phyloP scores from a whole-genome alignment of 2,888 invertebrate species.

The Cataglyphis altisquamis region DNA sequence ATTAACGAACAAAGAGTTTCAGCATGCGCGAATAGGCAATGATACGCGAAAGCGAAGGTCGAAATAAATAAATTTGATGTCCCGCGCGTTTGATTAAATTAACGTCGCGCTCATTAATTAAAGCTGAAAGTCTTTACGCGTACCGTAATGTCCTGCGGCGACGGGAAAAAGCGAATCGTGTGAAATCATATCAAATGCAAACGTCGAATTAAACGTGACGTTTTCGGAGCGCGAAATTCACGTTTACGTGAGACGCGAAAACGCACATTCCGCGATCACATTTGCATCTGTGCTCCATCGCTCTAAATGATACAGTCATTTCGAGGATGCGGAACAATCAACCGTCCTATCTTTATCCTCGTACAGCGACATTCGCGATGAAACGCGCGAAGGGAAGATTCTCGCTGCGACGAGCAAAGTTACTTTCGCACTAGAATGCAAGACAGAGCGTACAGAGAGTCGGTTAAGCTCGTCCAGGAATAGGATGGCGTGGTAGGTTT shows the following conservation, averaged over 20 bases:
- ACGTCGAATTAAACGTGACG: conserved; percentile 29
- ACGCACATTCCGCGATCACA: neutral
- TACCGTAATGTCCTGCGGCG: neutral
- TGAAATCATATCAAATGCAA: conserved; percentile 24
- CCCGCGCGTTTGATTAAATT: conserved; percentile 41
- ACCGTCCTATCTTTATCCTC: conserved; percentile 3
- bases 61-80: conserved; percentile 4
- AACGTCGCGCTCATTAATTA: conserved; percentile 26
- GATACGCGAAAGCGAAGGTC: conserved; percentile 25
- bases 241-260: neutral
- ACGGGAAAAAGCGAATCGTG: conserved; percentile 19
- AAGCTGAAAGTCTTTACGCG: conserved; percentile 25
- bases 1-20: neutral
- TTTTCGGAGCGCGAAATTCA: neutral
- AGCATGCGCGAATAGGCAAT: neutral
- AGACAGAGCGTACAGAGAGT: neutral
- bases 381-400: conserved; percentile 21
- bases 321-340: neutral
- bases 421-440: neutral
- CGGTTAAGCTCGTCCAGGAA: conserved; percentile 28
- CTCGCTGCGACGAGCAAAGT: neutral
- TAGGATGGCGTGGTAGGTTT: conserved; percentile 23
- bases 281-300: neutral
- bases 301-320: neutral
- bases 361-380: neutral